These are phyloP conservation scores for Margaritifera margaritifera DNA, from an alignment of 2,888 invertebrate species.

Conservation along the genomic window DNA sequence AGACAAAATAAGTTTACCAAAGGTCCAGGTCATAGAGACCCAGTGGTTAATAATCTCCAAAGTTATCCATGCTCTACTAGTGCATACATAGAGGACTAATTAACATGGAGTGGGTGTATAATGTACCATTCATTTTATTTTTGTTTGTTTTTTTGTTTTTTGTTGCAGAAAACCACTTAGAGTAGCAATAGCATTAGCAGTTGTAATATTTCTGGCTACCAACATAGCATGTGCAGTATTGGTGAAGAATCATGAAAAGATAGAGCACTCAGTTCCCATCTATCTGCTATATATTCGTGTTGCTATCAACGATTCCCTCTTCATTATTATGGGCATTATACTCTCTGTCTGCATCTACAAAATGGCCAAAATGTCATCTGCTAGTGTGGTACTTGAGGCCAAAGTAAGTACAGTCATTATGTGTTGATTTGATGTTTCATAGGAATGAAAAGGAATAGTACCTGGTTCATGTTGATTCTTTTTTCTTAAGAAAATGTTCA, in stretches of 20 bases:
- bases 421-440: too few species aligned
- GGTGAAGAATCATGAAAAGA: conserved; percentile 44
- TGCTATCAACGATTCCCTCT: conserved; percentile 67
- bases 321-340: conserved; percentile 60
- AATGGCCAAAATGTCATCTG: conserved; percentile 66
- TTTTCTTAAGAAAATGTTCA: too few species aligned
- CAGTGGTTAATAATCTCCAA: too few species aligned
- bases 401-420: conserved; percentile 52
- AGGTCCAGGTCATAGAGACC: too few species aligned
- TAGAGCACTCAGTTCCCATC: conserved; percentile 45
- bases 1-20: too few species aligned
- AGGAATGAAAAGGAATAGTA: too few species aligned
- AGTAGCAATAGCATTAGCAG: conserved; percentile 49
- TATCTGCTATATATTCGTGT: conserved; percentile 63
- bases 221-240: conserved; percentile 64
- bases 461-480: too few species aligned
- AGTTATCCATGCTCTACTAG: too few species aligned
- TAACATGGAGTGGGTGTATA: too few species aligned
- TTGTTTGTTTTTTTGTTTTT: conserved; percentile 1
- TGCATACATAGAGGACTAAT: too few species aligned
- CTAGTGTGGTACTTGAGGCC: conserved; percentile 67
- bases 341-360: conserved; percentile 66
- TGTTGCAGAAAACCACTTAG: conserved; percentile 54
- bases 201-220: conserved; percentile 61
- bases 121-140: too few species aligned